Evolutionary conservation across 1,140 invertebrate genomes (phyloP).

Genomic region (Tetragnatha versicolor): DNA sequence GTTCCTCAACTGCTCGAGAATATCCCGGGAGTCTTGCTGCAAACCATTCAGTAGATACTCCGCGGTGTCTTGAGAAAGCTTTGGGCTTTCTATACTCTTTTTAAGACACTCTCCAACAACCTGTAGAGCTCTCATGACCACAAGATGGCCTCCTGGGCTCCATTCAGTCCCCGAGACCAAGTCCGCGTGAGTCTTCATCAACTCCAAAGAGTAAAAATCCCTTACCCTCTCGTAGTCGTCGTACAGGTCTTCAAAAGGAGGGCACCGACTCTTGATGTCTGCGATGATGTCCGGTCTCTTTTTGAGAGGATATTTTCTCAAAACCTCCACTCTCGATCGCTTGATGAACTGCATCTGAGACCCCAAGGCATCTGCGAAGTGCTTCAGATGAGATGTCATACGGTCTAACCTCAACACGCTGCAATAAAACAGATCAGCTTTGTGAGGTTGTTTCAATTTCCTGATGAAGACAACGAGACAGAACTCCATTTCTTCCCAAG

Average conservation of each 20-base stretch:
- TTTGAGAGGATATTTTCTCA: background rate
- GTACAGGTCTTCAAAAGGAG: background rate
- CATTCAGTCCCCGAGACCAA: too few relatives aligned
- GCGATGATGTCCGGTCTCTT: background rate
- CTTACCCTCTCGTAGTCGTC: too few relatives aligned
- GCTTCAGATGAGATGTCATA: background rate
- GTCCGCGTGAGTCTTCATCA: too few relatives aligned
- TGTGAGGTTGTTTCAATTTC: background rate
- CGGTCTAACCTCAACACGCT: background rate
- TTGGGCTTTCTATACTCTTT: too few relatives aligned
- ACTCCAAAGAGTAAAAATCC: too few relatives aligned
- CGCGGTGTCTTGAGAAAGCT: too few relatives aligned
- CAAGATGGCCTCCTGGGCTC: too few relatives aligned
- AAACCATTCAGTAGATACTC: too few relatives aligned
- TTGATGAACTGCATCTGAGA: background rate
- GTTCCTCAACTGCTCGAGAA: too few relatives aligned
- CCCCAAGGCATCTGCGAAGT: background rate
- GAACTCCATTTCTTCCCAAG: conserved; percentile 40
- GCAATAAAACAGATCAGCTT: background rate
- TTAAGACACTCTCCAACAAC: too few relatives aligned
- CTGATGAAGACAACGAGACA: background rate
- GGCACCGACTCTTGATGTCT: background rate
- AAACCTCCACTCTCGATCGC: background rate
- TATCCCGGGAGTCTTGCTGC: too few relatives aligned
- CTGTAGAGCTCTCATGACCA: too few relatives aligned